Conservation (phyloP, 2,113 vertebrate species). For the Rutilus rutilus region DNA sequence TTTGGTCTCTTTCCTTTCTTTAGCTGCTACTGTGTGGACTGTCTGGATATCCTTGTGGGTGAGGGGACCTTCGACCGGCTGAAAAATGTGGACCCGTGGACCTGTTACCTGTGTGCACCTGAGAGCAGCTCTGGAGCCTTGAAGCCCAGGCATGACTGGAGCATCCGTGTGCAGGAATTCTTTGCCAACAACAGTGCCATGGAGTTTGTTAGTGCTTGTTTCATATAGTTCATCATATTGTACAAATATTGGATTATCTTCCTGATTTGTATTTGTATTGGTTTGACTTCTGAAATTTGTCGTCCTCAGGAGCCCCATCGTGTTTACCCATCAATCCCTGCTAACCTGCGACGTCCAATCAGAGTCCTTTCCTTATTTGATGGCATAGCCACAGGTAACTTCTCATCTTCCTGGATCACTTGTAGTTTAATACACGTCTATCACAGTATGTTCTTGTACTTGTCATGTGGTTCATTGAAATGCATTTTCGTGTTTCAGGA, state of each 20-base stretch:
- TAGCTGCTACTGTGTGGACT: constrained; percentile 91
- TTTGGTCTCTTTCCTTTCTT: background rate
- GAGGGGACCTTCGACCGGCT: constrained; percentile 74
- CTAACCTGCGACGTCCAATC: constrained; percentile 80
- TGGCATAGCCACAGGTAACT: constrained; percentile 87
- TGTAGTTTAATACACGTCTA: background rate
- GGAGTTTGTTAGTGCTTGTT: constrained; percentile 80
- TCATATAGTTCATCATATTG: background rate
- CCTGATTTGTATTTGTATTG: background rate
- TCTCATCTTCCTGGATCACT: background rate
- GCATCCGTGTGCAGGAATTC: constrained; percentile 83
- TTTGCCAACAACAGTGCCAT: constrained; percentile 86
- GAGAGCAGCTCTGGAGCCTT: constrained; percentile 75
- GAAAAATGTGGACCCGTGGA: constrained; percentile 87
- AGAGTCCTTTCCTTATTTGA: constrained; percentile 92
- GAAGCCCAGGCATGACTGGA: constrained; percentile 87
- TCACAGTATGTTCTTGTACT: background rate
- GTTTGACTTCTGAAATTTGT: background rate
- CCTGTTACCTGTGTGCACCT: constrained; percentile 90
- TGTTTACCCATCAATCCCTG: constrained; percentile 86
- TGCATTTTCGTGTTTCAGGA: constrained; percentile 69
- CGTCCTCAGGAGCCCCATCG: constrained; percentile 86
- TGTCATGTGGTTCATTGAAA: background rate
- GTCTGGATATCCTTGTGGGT: constrained; percentile 86
- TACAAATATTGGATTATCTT: background rate